Conservation (phyloP, 2,888 invertebrate species). For the Dyspetes luteomarginatus region DNA sequence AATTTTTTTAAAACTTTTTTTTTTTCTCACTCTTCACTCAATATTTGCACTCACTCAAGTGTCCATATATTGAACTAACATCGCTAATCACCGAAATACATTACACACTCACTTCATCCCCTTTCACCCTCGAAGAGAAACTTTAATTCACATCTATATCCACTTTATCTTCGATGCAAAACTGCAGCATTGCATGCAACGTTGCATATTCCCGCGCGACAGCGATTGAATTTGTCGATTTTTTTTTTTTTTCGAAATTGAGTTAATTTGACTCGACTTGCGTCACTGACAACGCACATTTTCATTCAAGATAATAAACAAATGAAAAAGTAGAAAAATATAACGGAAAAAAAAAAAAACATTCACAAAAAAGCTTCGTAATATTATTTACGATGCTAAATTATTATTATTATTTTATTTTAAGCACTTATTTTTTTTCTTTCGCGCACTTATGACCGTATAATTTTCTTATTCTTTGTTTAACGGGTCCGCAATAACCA, state of each 20-base stretch:
- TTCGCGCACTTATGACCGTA: neutral
- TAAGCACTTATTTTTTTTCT: neutral
- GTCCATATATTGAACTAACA: no score
- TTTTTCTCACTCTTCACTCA: no score
- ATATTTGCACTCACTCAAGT: no score
- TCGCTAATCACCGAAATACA: no score
- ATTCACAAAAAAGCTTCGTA: no score
- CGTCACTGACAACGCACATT: slow-evolving; percentile 24
- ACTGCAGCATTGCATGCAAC: slow-evolving; percentile 10
- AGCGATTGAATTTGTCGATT: neutral
- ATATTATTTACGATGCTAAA: no score
- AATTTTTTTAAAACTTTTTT: no score
- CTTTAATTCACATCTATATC: slow-evolving; percentile 1
- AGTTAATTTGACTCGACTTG: slow-evolving; percentile 4
- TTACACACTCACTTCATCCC: no score
- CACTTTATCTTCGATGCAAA: neutral
- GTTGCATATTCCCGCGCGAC: neutral
- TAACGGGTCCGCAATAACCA: slow-evolving; percentile 20
- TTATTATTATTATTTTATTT: neutral
- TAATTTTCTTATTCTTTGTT: slow-evolving; percentile 34
- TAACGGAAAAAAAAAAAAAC: neutral
- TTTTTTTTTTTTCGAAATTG: slow-evolving; percentile 25
- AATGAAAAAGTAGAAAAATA: neutral
- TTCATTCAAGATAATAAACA: slow-evolving; percentile 20
- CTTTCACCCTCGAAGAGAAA: neutral